These are phyloP conservation scores for Potorous gilbertii DNA, from an alignment of 2,797 vertebrate genomes.

Conservation along the genomic window DNA sequence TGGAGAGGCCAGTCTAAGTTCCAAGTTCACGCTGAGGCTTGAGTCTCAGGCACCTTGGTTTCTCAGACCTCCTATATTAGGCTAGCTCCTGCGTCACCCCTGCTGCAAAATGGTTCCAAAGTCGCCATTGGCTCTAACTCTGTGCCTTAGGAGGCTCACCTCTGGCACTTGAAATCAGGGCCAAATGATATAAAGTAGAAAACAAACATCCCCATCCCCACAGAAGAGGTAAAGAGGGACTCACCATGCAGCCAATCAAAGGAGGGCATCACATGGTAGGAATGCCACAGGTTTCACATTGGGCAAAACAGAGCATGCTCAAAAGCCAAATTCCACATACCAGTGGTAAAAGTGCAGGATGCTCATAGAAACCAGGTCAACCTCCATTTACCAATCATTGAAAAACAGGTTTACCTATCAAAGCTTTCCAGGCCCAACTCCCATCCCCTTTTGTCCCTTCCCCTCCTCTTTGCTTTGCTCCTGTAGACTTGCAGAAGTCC, in stretches of 20 bases:
- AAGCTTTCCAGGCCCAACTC: neutral
- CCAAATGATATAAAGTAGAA: neutral
- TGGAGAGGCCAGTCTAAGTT: neutral
- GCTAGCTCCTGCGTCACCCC: neutral
- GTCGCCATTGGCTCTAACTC: neutral
- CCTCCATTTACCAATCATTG: too few species aligned
- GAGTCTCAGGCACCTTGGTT: neutral
- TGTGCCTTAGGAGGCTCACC: neutral
- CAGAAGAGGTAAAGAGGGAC: neutral
- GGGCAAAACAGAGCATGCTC: neutral
- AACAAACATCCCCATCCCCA: neutral
- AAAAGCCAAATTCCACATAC: neutral
- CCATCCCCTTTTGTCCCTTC: neutral
- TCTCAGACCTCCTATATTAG: neutral
- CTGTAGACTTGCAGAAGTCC: neutral
- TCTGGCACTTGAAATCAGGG: neutral
- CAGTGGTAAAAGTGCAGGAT: fast-evolving
- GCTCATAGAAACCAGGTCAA: too few species aligned
- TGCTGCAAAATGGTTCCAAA: too few species aligned
- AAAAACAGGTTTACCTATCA: too few species aligned
- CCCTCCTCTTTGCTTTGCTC: neutral
- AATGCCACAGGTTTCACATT: fast-evolving
- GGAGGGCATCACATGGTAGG: neutral
- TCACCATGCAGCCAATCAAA: neutral
- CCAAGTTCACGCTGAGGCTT: too few species aligned